Base-by-base conservation (phyloP, 2,888 invertebrate species). In the Scotopteryx bipunctaria region DNA sequence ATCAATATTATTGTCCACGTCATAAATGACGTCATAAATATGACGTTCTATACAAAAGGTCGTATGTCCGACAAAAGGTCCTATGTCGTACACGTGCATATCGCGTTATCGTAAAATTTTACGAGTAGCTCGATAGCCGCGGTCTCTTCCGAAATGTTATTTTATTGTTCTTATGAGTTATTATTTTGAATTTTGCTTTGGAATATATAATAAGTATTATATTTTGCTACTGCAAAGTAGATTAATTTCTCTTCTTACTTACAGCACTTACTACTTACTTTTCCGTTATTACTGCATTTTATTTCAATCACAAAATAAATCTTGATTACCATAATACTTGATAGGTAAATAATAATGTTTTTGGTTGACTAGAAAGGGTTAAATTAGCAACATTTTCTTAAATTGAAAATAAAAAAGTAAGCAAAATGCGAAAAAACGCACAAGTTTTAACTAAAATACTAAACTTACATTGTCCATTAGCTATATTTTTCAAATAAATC, bases 41-140 rank as follows among this genome's bases (percentile, higher is more conserved):
- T 76, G 77, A 78, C 71, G 68, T 59, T 67, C 71, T 77, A 76
- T 81, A 77, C 71, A 23, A 15, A 19, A 19, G 19, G 19, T 19
- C 19, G 71, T 76, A 62, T 38, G 43, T 37, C 42, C 64, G 33
- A 52, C 52, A 41, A 64, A 69, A 67, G 70, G 61, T 64, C 61
- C 37, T 52, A 32, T 48, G 63, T 64, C 65, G 71, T 68, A 78
- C 81, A 82, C 85, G 83, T 79, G 81, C 79, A 73, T 68, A 69
- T 57, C 51, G 63, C 73, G 83, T 87, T 81, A 83, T 87, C 87
- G 83, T 87, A 86, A 89, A 87, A 83, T 81, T 87, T 88, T 88
- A 89, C 81, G 86, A 88, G 38, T 36, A 8, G 32, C 25, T 21
- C 60, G 59, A 66, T 70, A 66, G 70, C 67, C 69, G 65, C 63